Evolutionary conservation across 2,113 vertebrate species (phyloP), one percentile per base, ranked within the genome.

Genomic region (Callocephalon fimbriatum): DNA sequence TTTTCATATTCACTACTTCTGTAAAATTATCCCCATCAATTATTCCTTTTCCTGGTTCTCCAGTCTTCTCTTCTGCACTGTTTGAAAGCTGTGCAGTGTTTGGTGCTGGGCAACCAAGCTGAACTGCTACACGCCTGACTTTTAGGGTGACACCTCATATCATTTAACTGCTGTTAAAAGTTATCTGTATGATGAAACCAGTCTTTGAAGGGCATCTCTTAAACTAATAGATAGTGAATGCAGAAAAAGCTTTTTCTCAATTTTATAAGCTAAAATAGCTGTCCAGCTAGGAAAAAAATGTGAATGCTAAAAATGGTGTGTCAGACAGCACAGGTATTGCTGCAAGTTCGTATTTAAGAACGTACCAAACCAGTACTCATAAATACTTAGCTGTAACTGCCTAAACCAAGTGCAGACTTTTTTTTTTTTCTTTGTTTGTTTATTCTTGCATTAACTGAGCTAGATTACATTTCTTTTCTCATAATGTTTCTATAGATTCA

Each of bases 401-500:
- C 32, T 68, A 22, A 65, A 13, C 72, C 6, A 48, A 61, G 14
- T 26, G 21, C 25, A 44, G 37, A 6, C 18, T 35, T 13, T 37
- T 19, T 42, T 26, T 21, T 27, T 6, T 70, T 58, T 42, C 40
- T 35, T 40, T 92, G 67, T 68, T 42, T 74, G 15, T 76, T 83
- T 21, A 13, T 76, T 11, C 38, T 80, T 70, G 8, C 9, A 14
- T 75, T 81, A 62, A 70, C 29, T 51, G 23, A 73, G 16, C 8
- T 86, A 67, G 61, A 47, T 85, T 66, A 56, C 45, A 4, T 93
- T 45, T 63, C 17, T 83, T 89, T 44, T 77, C 72, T 95, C 2
- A 1, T 91, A n/a, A 73, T 79, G 7, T 63, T 95, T 97, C n/a
- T 93, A 6, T 92, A 98, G 98, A 50, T 90, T 70, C 26, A 94